Conservation (phyloP, 1,140 invertebrate species). For the Cyclina sinensis region DNA sequence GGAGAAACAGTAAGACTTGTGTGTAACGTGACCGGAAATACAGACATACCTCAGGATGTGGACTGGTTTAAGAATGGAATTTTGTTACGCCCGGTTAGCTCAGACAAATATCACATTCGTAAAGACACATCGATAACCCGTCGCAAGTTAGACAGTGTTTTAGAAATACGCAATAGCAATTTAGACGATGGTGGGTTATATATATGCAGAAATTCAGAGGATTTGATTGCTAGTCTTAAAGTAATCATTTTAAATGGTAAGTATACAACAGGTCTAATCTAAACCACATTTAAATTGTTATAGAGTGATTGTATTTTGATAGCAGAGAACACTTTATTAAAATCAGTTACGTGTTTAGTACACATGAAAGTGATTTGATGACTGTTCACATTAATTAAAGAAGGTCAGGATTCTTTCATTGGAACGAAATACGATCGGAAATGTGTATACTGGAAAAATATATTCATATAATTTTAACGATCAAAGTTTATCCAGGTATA, state of each 20-base stretch:
- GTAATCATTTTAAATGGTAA: constrained; percentile 59
- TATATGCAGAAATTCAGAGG: constrained; percentile 61
- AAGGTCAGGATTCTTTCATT: too few species aligned
- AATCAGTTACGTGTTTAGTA: too few species aligned
- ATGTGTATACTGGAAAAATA: neutral
- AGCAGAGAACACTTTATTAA: neutral
- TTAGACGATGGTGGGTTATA: constrained; percentile 50
- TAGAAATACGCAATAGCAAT: constrained; percentile 61
- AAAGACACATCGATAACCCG: constrained; percentile 47
- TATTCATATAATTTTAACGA: too few species aligned
- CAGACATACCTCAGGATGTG: constrained; percentile 80
- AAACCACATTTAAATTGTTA: neutral
- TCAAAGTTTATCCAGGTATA: too few species aligned
- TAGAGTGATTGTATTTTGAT: neutral
- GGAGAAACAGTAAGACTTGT: constrained; percentile 76
- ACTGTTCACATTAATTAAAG: too few species aligned
- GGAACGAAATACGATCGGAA: too few species aligned
- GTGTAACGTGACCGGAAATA: constrained; percentile 81
- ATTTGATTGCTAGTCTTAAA: constrained; percentile 52
- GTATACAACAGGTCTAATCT: neutral
- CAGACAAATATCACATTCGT: constrained; percentile 31
- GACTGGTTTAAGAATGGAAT: constrained; percentile 82
- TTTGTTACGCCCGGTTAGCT: constrained; percentile 22
- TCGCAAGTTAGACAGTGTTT: constrained; percentile 56
- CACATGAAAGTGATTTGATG: too few species aligned